Conservation (phyloP, 53 echinoderm and acorn worm species). For the Crossaster papposus region DNA sequence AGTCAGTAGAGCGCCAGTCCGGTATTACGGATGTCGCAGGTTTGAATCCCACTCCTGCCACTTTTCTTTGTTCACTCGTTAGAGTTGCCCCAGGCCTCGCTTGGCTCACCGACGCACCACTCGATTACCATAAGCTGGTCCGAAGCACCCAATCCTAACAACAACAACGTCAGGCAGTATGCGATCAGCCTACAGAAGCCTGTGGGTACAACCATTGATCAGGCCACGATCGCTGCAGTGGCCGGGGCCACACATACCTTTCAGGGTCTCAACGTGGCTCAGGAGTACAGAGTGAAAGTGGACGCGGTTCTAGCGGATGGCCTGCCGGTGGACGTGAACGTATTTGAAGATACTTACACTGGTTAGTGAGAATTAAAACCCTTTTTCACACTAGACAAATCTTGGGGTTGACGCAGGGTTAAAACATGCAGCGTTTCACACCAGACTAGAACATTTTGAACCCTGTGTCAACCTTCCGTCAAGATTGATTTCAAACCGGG, state of each 20-base stretch:
- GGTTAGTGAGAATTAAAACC: not conserved
- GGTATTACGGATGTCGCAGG: too few relatives aligned
- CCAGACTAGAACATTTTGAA: too few relatives aligned
- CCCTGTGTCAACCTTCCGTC: too few relatives aligned
- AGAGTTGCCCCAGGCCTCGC: conserved; percentile 1
- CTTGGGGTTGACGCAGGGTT: too few relatives aligned
- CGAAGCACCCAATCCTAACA: conserved; percentile 19
- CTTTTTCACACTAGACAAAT: too few relatives aligned
- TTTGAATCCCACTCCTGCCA: too few relatives aligned
- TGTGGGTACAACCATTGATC: not conserved
- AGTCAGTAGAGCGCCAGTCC: too few relatives aligned
- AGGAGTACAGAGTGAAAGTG: conserved; percentile 9
- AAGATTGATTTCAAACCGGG: too few relatives aligned
- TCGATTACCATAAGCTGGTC: conserved; percentile 17
- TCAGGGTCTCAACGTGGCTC: not conserved
- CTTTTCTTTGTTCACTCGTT: too few relatives aligned
- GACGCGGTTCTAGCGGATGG: conserved; percentile 16
- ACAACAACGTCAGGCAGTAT: conserved; percentile 12
- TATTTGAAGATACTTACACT: not conserved
- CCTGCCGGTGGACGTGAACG: conserved; percentile 3
- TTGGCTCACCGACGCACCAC: not conserved
- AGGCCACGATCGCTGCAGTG: not conserved
- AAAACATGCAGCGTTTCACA: too few relatives aligned
- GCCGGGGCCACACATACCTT: conserved; percentile 44
- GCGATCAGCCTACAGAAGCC: conserved; percentile 12